Base-by-base conservation (phyloP, 2,113 vertebrate species). In the Litocranius walleri region DNA sequence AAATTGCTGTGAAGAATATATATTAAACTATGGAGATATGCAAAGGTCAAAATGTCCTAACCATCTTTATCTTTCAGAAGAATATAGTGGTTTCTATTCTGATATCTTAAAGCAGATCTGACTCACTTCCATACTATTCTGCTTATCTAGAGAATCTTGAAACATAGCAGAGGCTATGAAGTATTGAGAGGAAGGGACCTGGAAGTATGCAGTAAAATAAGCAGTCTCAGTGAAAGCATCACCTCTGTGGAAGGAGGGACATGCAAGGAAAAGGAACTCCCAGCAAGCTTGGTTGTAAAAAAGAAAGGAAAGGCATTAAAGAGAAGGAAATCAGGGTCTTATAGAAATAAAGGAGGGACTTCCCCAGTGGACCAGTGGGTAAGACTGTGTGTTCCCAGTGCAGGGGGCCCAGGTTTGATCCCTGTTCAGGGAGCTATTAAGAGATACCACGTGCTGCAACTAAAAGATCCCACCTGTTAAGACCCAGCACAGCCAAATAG, bases 341-440 rank as follows among this genome's bases (percentile, higher is more conserved):
- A 62, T 6, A 62, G 43, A 81, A 61, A 50, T 6, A 52, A 50
- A 62, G 56, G 48, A 56, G 50, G 25, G 36, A 43, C 36, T 36
- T 11, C n/a, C 21, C 5, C 36, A 25, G 71, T 43, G 71, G 21
- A 6, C 71, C 21, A 74, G 21, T 74, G 71, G 21, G 21, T 74
- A 43, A 40, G 11, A 74, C 36, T 40, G 5, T 25, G 9, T 74
- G 36, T 23, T 43, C 36, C 71, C 36, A 74, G 12, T 25, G 21
- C 11, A 43, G 21, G 6, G 21, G 1, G 36, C 21, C 71, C 1
- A 0, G 36, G 6, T 74, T 74, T 43, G 36, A 40, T 14, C 36
- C 36, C 11, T 74, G 0, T 40, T 74, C 36, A 74, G 36, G 21
- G 71, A 74, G 12, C 21, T 74, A 2, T 71, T 71, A 36, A 36